Conservation (phyloP, 64 coral and sea anemone genomes). For the Montipora capricornis region DNA sequence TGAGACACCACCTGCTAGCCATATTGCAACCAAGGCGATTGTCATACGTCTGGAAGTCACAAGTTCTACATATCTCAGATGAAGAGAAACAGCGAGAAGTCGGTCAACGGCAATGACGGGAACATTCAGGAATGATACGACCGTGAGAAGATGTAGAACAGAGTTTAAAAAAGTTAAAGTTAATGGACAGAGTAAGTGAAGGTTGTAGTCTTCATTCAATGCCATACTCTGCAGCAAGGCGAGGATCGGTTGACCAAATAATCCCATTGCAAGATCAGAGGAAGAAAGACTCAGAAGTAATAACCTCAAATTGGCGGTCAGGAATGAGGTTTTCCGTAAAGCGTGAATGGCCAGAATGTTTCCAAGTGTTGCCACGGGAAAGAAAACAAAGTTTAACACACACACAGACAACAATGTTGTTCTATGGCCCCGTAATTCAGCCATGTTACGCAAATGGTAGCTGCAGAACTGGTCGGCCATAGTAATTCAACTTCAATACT, state of each 20-base stretch:
- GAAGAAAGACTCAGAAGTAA: too few species aligned
- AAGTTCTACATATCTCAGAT: conserved; percentile 21
- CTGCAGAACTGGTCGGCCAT: too few species aligned
- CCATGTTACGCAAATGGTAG: too few species aligned
- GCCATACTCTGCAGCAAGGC: background rate
- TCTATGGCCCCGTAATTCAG: too few species aligned
- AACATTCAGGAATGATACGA: conserved; percentile 9
- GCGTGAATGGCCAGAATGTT: background rate
- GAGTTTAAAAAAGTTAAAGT: background rate
- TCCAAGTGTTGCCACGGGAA: background rate
- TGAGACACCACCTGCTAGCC: background rate
- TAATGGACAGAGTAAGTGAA: background rate
- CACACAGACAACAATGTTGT: background rate
- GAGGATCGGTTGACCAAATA: conserved; percentile 14
- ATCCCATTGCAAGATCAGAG: background rate
- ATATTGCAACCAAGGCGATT: background rate
- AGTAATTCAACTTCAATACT: too few species aligned
- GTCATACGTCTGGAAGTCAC: background rate
- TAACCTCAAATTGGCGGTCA: background rate
- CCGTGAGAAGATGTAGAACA: background rate
- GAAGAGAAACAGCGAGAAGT: conserved; percentile 42
- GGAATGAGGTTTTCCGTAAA: background rate
- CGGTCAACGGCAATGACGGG: conserved; percentile 30
- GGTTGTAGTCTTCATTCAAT: background rate
- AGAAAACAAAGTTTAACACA: background rate